Evolutionary conservation across 2,113 vertebrate species (phyloP).

Genomic region (Tyto alba): DNA sequence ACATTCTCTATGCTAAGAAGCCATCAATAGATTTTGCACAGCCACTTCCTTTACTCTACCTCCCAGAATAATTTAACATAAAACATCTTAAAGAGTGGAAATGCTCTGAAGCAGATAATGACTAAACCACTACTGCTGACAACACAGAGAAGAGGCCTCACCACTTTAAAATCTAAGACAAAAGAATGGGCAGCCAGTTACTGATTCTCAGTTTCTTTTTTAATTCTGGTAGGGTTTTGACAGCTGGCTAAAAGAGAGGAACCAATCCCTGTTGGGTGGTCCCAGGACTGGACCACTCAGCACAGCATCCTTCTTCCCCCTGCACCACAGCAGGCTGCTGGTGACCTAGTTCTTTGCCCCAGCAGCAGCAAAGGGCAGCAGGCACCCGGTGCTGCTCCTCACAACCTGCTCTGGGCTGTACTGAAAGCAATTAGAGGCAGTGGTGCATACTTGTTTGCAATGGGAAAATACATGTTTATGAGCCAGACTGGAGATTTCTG

Average conservation of each 20-base stretch:
- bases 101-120: neutral
- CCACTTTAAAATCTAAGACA: neutral
- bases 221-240: neutral
- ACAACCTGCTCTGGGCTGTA: neutral
- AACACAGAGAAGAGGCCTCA: neutral
- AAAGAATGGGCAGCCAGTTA: neutral
- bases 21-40: neutral
- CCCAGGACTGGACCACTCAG: fast-evolving
- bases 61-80: neutral
- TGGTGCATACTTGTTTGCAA: neutral
- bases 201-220: neutral
- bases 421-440: neutral
- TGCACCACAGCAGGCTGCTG: neutral
- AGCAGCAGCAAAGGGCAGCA: neutral
- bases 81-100: neutral
- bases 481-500: neutral
- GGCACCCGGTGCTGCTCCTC: fast-evolving
- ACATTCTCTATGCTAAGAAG: neutral
- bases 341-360: neutral
- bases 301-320: neutral
- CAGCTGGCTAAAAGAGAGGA: neutral
- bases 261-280: neutral
- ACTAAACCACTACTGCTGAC: neutral
- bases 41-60: neutral
- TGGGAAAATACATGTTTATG: neutral